Evolutionary conservation across 2,888 invertebrate species (phyloP).

Genomic region (Rambutsinella grinnellia): DNA sequence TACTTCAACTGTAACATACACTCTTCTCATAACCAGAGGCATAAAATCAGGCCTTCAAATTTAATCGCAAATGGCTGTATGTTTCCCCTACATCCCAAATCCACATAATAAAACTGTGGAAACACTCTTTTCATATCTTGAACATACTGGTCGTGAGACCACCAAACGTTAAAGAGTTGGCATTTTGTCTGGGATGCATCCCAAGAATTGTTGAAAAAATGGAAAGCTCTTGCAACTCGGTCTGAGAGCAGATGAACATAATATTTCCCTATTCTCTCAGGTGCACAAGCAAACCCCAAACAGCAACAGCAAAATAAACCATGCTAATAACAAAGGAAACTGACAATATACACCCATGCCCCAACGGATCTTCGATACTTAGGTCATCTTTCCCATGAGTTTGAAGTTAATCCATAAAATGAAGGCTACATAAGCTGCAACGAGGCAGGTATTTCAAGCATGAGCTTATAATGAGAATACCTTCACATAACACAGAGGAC

Average conservation of each 20-base stretch:
- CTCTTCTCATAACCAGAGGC: no score
- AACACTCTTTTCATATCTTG: background rate
- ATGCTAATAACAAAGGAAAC: conserved; percentile 13
- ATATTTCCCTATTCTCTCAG: background rate
- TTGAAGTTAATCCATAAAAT: conserved; percentile 10
- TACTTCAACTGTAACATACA: no score
- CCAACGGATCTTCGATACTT: conserved; percentile 12
- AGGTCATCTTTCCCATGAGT: conserved; percentile 35
- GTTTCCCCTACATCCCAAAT: no score
- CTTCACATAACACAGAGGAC: background rate
- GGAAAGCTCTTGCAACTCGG: no score
- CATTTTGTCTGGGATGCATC: background rate
- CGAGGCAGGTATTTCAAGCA: background rate
- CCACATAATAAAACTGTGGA: background rate
- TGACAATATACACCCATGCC: background rate
- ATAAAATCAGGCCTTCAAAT: background rate
- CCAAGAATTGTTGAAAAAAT: background rate
- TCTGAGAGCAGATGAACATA: no score
- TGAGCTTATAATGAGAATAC: background rate
- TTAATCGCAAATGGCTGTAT: background rate
- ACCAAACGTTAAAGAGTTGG: background rate
- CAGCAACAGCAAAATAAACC: background rate
- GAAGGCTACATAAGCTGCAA: conserved; percentile 8
- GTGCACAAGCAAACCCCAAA: background rate
- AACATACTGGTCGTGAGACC: background rate